phyloP scores from a whole-genome alignment of 2,797 vertebrate genomes.

The Oreonectes daqikongensis region DNA sequence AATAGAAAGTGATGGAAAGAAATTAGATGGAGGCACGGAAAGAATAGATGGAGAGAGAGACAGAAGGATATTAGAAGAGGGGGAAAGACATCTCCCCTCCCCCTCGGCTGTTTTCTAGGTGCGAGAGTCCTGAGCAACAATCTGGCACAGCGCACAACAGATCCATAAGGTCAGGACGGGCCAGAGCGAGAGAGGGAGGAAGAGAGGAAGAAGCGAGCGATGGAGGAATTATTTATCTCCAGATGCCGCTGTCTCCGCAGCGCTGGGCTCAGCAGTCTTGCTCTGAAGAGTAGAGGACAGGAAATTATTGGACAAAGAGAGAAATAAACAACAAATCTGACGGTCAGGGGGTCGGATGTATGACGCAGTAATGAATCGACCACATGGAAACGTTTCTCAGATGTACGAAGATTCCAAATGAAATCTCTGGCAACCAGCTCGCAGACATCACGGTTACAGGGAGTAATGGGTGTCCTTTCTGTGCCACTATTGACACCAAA shows the following conservation, averaged over 20 bases:
- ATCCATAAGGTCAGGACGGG: conserved; percentile 60
- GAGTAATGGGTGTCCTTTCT: no score
- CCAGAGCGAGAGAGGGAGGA: conserved; percentile 27
- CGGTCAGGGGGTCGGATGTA: conserved; percentile 26
- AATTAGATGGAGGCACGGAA: conserved; percentile 40
- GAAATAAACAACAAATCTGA: conserved; percentile 33
- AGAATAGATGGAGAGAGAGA: conserved; percentile 30
- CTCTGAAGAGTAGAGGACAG: conserved; percentile 9
- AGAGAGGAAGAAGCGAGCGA: conserved; percentile 5
- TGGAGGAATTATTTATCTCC: conserved; percentile 55
- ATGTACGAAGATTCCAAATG: not conserved
- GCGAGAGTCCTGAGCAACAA: conserved; percentile 41
- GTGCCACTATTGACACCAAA: not conserved
- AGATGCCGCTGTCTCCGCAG: conserved; percentile 54
- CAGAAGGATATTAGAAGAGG: conserved; percentile 13
- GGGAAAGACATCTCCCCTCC: conserved; percentile 10
- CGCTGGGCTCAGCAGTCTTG: conserved; percentile 38
- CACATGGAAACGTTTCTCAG: not conserved
- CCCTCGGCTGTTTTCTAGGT: conserved; percentile 39
- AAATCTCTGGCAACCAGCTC: not conserved
- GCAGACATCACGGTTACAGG: not conserved
- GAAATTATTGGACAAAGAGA: conserved; percentile 29
- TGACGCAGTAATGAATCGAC: conserved; percentile 11
- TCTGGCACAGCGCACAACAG: conserved; percentile 51
- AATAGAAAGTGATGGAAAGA: conserved; percentile 35